These are phyloP conservation scores for Pampus argenteus DNA, from an alignment of 2,797 vertebrate species.

Conservation along the genomic window DNA sequence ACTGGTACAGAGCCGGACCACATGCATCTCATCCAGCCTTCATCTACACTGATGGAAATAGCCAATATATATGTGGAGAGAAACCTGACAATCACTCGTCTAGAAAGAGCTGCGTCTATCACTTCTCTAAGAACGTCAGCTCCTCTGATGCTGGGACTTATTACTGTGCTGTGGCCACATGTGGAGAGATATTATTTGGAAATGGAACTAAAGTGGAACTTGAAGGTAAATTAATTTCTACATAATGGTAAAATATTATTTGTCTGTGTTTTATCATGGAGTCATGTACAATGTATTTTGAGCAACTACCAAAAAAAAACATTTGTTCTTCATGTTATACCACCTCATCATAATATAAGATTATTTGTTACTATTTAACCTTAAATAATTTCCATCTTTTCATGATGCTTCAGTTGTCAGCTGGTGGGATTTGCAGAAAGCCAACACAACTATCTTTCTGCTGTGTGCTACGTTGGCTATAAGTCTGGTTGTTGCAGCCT, in stretches of 20 bases:
- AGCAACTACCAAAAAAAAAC: too few species aligned
- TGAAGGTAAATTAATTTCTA: not conserved
- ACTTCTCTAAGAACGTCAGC: conserved; percentile 30
- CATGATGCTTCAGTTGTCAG: fast-evolving
- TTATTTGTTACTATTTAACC: not conserved
- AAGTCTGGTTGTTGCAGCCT: conserved; percentile 6
- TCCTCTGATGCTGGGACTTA: conserved; percentile 57
- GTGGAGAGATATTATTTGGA: conserved; percentile 47
- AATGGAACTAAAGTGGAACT: too few species aligned
- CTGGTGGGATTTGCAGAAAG: not conserved
- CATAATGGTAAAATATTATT: not conserved
- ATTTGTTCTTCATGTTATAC: not conserved
- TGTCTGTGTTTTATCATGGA: too few species aligned
- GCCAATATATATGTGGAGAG: conserved; percentile 16
- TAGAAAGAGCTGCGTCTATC: conserved; percentile 53
- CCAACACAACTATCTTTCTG: not conserved
- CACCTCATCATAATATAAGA: not conserved
- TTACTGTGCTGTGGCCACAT: conserved; percentile 62
- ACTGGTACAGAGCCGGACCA: conserved; percentile 33
- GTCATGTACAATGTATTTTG: too few species aligned
- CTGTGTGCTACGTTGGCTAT: conserved; percentile 12
- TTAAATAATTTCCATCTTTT: too few species aligned
- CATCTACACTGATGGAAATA: conserved; percentile 35
- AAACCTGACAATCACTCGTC: not conserved
- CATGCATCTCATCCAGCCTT: conserved; percentile 21